phyloP scores from a whole-genome alignment of 2,113 vertebrate genomes.

The Neoarius graeffei region DNA sequence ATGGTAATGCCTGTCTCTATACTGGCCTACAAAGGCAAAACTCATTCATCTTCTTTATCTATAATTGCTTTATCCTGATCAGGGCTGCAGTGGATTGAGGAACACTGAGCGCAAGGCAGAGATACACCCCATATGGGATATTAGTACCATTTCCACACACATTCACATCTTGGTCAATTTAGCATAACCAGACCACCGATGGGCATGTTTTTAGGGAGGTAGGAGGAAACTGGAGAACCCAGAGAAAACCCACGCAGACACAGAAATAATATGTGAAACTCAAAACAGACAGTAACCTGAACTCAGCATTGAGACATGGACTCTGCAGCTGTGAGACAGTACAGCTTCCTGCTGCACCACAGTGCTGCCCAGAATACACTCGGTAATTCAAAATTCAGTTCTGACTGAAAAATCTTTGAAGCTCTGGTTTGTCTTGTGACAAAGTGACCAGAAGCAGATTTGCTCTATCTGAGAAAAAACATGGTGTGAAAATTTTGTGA shows the following conservation, averaged over 20 bases:
- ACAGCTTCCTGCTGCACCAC: background rate
- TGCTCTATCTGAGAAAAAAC: background rate
- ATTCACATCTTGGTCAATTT: background rate
- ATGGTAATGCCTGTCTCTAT: too few relatives aligned
- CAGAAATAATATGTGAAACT: background rate
- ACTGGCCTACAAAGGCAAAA: conserved; percentile 1
- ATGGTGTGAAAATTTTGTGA: background rate
- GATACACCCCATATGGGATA: background rate
- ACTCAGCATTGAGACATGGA: background rate
- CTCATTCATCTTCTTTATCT: background rate
- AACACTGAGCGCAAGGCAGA: background rate
- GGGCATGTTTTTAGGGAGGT: background rate
- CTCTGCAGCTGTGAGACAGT: background rate
- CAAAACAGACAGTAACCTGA: background rate
- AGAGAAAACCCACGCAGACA: background rate
- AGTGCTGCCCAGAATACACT: background rate
- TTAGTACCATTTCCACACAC: background rate
- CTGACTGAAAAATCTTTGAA: background rate
- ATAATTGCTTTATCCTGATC: background rate
- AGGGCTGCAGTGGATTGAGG: background rate
- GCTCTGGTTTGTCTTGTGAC: background rate
- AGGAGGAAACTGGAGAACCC: background rate
- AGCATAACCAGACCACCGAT: background rate
- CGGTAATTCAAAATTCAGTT: background rate
- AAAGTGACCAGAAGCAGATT: background rate